Conservation (phyloP, 2,113 vertebrate genomes). For the Coreoperca whiteheadi region DNA sequence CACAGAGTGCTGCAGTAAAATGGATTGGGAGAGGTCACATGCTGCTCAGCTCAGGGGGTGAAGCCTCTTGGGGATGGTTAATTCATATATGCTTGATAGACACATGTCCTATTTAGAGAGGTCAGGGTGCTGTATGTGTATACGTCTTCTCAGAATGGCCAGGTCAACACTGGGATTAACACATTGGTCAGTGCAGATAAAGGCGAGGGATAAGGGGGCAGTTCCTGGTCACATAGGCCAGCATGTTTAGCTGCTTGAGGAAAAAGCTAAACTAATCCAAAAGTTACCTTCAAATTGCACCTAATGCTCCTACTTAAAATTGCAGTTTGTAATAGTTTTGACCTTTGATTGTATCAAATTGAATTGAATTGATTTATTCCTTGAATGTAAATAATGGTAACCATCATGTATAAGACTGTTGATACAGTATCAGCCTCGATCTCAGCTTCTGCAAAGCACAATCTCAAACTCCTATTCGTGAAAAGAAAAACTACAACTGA, state of each 20-base stretch:
- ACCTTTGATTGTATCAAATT: not conserved
- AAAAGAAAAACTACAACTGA: slow-evolving; percentile 37
- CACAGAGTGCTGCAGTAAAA: slow-evolving; percentile 84
- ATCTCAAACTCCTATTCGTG: slow-evolving; percentile 28
- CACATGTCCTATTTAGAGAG: slow-evolving; percentile 92
- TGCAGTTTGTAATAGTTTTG: not conserved
- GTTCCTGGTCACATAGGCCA: slow-evolving; percentile 19
- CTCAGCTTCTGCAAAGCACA: slow-evolving; percentile 27
- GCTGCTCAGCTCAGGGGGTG: slow-evolving; percentile 87
- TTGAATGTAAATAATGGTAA: slow-evolving; percentile 5
- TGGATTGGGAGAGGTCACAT: slow-evolving; percentile 85
- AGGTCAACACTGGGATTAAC: slow-evolving; percentile 79
- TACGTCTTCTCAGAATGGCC: slow-evolving; percentile 80
- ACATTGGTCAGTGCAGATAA: slow-evolving; percentile 61
- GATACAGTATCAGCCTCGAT: slow-evolving; percentile 22
- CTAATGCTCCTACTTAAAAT: not conserved
- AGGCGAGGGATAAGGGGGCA: slow-evolving; percentile 32
- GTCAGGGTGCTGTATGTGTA: slow-evolving; percentile 87
- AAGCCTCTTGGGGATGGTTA: slow-evolving; percentile 92
- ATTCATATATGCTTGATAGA: slow-evolving; percentile 94
- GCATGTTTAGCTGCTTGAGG: slow-evolving; percentile 9
- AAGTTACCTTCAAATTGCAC: slow-evolving; percentile 5
- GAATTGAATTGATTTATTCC: too few relatives aligned
- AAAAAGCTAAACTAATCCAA: slow-evolving; percentile 11
- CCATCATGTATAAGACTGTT: slow-evolving; percentile 22